A percentile compares a stretch with the other conserved stretches of the same genome.
Conservation (phyloP, 2,888 invertebrate species). For the Philopedon plagiatum region DNA sequence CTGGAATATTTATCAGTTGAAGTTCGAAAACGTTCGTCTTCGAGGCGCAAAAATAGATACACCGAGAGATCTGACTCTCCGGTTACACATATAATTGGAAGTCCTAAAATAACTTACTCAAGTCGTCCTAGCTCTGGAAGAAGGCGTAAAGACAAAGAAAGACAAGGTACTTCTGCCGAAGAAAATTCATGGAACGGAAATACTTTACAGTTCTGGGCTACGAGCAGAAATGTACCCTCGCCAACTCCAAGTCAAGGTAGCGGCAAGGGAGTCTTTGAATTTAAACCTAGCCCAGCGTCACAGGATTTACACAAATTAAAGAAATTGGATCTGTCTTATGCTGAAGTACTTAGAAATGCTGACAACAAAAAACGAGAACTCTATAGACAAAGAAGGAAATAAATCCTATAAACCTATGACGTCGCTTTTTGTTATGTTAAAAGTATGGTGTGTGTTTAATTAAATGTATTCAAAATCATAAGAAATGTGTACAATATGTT, state of each 20-base stretch:
- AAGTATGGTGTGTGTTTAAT: neutral
- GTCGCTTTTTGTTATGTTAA: neutral
- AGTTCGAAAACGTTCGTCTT: constrained; percentile 78
- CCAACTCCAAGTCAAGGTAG: constrained; percentile 74
- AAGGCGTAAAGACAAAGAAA: constrained; percentile 68
- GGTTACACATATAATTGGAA: constrained; percentile 73
- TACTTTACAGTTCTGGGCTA: constrained; percentile 77
- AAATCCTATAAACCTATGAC: constrained; percentile 24
- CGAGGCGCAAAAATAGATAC: constrained; percentile 75
- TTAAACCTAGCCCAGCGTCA: constrained; percentile 81
- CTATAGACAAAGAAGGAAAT: constrained; percentile 56
- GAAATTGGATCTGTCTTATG: constrained; percentile 87
- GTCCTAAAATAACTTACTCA: constrained; percentile 76
- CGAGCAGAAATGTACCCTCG: constrained; percentile 70
- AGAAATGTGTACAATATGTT: neutral
- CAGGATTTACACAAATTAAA: constrained; percentile 87
- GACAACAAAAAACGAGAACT: constrained; percentile 69
- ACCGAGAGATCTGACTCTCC: constrained; percentile 79
- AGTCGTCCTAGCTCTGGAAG: constrained; percentile 69
- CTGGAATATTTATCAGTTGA: constrained; percentile 81
- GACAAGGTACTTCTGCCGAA: constrained; percentile 16
- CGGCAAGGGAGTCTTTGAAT: constrained; percentile 67
- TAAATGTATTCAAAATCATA: neutral
- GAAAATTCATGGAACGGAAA: constrained; percentile 76
- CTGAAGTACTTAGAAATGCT: constrained; percentile 84